These are phyloP conservation scores for Neolamprologus longior DNA, from an alignment of 2,113 vertebrate genomes.

Conservation along the genomic window DNA sequence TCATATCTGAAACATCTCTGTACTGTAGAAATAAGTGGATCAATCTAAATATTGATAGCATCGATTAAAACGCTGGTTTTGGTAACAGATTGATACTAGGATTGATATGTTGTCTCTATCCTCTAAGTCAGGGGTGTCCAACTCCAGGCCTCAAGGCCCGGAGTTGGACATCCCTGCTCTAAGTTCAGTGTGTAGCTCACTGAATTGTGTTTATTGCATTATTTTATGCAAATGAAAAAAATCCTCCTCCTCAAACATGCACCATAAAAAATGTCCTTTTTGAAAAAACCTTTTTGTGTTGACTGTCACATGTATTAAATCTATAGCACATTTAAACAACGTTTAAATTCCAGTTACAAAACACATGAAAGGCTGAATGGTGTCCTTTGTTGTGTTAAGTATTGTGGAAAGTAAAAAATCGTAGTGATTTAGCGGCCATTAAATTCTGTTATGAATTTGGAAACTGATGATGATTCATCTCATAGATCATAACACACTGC, in stretches of 20 bases:
- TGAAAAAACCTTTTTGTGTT: background rate
- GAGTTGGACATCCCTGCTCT: background rate
- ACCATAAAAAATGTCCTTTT: background rate
- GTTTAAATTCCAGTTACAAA: background rate
- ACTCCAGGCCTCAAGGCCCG: background rate
- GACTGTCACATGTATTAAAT: background rate
- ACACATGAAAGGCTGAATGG: background rate
- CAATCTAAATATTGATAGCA: background rate
- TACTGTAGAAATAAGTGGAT: rapidly evolving
- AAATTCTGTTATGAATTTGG: background rate
- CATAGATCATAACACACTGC: background rate
- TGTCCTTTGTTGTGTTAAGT: background rate
- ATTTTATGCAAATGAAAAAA: background rate
- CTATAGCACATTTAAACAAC: background rate
- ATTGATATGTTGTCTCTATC: background rate
- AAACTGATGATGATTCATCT: background rate
- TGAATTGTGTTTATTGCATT: background rate
- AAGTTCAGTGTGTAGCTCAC: background rate
- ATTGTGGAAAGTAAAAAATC: background rate
- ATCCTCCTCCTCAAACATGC: background rate
- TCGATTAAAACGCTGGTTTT: background rate
- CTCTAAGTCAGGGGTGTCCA: background rate
- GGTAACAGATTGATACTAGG: background rate
- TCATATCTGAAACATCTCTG: background rate
- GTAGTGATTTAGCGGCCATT: rapidly evolving